Percentiles rank a stretch among this genome's conserved stretches.
phyloP scores from a whole-genome alignment of 2,797 vertebrate genomes.

The Eospalax fontanierii region DNA sequence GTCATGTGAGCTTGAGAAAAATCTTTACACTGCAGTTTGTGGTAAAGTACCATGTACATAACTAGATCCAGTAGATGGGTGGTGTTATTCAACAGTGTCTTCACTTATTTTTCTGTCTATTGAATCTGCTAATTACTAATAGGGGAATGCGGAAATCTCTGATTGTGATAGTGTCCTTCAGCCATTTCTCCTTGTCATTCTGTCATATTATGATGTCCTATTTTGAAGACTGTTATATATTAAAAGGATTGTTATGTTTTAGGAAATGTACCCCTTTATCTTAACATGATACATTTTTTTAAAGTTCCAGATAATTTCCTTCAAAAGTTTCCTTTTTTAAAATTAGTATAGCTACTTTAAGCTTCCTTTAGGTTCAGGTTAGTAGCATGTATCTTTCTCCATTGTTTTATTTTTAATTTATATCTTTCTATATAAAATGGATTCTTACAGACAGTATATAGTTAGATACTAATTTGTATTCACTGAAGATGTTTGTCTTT shows the following conservation, averaged over 20 bases:
- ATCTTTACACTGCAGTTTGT: background rate
- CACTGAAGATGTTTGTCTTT: background rate
- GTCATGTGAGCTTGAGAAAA: slow-evolving; percentile 26
- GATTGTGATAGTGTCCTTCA: background rate
- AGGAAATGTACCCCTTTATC: slow-evolving; percentile 1
- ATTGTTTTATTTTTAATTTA: slow-evolving; percentile 8
- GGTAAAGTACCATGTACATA: background rate
- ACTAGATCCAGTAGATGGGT: slow-evolving; percentile 1
- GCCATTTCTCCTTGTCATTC: slow-evolving; percentile 18
- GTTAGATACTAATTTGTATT: background rate
- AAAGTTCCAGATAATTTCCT: background rate
- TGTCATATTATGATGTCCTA: slow-evolving; percentile 41
- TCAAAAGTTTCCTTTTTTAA: background rate
- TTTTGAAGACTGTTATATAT: background rate
- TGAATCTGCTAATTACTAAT: background rate
- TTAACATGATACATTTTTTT: background rate
- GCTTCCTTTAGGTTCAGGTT: background rate
- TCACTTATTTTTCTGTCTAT: slow-evolving; percentile 41
- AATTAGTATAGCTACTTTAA: background rate
- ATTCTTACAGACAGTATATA: background rate
- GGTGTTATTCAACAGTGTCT: background rate
- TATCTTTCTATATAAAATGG: slow-evolving; percentile 44
- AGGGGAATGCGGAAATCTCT: slow-evolving; percentile 7
- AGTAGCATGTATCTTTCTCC: background rate
- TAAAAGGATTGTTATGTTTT: slow-evolving; percentile 19